A percentile compares a stretch with the other conserved stretches of the same genome.
phyloP scores from a whole-genome alignment of 2,797 vertebrate species.

The Mormyrops attenuatus region DNA sequence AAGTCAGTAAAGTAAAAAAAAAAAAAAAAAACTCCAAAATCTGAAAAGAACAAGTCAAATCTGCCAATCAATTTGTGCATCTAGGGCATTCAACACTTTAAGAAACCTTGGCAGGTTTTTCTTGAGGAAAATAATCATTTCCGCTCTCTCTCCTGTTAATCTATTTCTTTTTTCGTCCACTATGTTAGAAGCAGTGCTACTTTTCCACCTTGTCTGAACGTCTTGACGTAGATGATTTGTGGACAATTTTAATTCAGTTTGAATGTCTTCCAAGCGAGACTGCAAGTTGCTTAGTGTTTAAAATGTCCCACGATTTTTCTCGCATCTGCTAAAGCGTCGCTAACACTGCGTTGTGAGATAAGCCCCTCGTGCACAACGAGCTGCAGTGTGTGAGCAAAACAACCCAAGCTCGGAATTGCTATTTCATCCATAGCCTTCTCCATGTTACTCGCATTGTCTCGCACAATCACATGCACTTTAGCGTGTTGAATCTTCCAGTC shows the following conservation, averaged over 20 bases:
- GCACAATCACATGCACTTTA: conserved; percentile 3
- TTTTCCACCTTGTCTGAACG: not conserved
- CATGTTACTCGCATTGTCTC: no score
- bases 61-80: no score
- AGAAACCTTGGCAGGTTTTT: conserved; percentile 15
- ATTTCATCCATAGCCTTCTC: no score
- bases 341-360: not conserved
- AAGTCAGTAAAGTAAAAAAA: not conserved
- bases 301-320: not conserved
- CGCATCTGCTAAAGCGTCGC: not conserved
- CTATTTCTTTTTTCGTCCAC: conserved; percentile 21
- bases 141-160: conserved; percentile 2
- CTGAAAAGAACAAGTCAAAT: not conserved
- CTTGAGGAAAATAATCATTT: conserved; percentile 22
- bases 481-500: conserved; percentile 10
- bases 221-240: not conserved
- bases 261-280: conserved; percentile 8
- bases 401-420: conserved; percentile 10
- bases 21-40: not conserved
- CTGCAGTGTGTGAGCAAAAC: conserved; percentile 16
- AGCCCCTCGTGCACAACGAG: not conserved
- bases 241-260: conserved; percentile 2
- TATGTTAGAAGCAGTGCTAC: conserved; percentile 12
- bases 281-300: not conserved
- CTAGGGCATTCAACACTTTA: not conserved